Conservation (phyloP, 2,113 vertebrate species). For the Recurvirostra avosetta region DNA sequence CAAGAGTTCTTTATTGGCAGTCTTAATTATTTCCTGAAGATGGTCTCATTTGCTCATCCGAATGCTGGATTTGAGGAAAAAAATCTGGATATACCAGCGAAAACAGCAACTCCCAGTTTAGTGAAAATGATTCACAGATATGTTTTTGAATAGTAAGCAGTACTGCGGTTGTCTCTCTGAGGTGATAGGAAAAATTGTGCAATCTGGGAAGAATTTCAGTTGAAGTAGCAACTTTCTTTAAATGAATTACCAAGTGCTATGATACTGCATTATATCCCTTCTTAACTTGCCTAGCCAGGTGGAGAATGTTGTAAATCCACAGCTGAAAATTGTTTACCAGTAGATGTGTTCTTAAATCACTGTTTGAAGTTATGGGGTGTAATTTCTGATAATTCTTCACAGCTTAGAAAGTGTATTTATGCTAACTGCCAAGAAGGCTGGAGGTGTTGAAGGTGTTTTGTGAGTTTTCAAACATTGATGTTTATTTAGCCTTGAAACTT, state of each 20-base stretch:
- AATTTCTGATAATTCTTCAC: neutral
- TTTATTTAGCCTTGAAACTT: neutral
- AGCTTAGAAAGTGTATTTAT: neutral
- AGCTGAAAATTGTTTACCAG: neutral
- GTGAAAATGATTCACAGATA: neutral
- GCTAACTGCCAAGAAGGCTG: neutral
- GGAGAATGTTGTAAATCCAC: neutral
- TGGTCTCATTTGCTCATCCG: neutral
- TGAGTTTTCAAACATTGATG: neutral
- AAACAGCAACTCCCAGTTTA: neutral
- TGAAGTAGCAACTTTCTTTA: constrained; percentile 14
- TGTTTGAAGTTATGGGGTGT: neutral
- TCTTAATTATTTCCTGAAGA: neutral
- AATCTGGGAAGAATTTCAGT: constrained; percentile 2
- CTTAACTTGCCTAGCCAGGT: neutral
- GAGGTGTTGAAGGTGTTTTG: neutral
- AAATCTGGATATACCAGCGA: neutral
- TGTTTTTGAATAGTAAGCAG: neutral
- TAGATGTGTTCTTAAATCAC: neutral
- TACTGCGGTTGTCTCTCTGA: neutral
- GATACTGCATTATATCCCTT: neutral
- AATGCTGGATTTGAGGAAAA: neutral
- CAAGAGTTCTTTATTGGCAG: neutral
- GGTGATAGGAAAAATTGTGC: constrained; percentile 8
- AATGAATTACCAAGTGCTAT: neutral